Conservation (phyloP, 2,888 invertebrate species). For the Macropis europaea region DNA sequence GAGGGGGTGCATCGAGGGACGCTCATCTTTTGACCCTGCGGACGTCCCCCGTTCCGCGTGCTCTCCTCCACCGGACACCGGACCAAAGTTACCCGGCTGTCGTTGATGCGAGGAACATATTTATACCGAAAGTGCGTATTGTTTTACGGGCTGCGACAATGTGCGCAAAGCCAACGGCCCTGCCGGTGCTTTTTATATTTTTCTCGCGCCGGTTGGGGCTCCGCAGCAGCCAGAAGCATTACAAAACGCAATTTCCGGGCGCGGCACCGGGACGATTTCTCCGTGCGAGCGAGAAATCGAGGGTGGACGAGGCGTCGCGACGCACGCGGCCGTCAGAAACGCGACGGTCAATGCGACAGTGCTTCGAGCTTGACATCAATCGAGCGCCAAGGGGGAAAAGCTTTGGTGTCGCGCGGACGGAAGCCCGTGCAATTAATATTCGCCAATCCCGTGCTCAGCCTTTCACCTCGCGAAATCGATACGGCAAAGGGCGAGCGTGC, state of each 20-base stretch:
- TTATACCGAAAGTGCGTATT: constrained; percentile 64
- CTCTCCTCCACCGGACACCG: constrained; percentile 41
- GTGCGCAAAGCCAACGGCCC: constrained; percentile 54
- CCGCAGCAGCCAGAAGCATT: constrained; percentile 56
- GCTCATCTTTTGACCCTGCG: constrained; percentile 72
- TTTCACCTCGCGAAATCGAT: constrained; percentile 33
- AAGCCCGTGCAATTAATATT: constrained; percentile 54
- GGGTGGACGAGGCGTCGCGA: constrained; percentile 21
- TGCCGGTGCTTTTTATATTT: constrained; percentile 59
- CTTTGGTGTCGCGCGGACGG: constrained; percentile 47
- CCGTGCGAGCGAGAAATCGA: constrained; percentile 38
- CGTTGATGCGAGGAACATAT: constrained; percentile 65
- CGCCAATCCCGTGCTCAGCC: constrained; percentile 14
- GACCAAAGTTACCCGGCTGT: constrained; percentile 56
- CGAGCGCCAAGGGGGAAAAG: constrained; percentile 44
- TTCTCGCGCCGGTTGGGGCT: constrained; percentile 37
- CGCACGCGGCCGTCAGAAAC: not conserved
- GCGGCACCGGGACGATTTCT: constrained; percentile 50
- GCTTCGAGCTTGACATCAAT: constrained; percentile 57
- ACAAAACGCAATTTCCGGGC: constrained; percentile 71
- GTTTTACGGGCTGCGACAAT: constrained; percentile 61
- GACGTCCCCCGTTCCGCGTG: constrained; percentile 33
- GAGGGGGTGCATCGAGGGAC: constrained; percentile 55
- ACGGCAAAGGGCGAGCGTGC: not conserved
- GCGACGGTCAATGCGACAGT: constrained; percentile 48